Evolutionary conservation across 1,140 invertebrate species (phyloP), one percentile per base, ranked within the genome.

Genomic region (Macrotrachela quadricornifera): DNA sequence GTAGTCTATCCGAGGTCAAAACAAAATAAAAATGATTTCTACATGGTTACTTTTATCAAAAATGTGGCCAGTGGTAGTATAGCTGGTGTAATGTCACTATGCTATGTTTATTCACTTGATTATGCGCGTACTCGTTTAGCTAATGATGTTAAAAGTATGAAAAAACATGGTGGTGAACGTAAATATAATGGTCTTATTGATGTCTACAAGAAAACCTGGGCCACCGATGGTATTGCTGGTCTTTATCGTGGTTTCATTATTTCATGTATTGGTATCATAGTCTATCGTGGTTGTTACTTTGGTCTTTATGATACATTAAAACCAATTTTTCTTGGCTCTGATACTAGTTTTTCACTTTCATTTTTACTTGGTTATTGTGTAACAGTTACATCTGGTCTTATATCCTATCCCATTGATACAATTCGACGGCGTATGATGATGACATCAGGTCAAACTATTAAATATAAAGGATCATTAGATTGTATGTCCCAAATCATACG

Each of bases 91-190:
- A 81, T 85, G 47, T 91, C 87, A 15, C 75, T 92, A 38, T 80
- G 81, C 71, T 87, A 92, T 70, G 86, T 94, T 58, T 94, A 94
- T 71, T 86, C 87, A 45, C 75, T 92, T 45, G 87, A 92, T 72
- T 90, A 87, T 73, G 84, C 84, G 58, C 77, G 90, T 76, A 95
- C 90, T 57, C 78, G 88, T 54, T 59, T 76, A 40, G 73, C 74
- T 46, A 72, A 73, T 59, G 73, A 75, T 62, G 66, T 71, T 59
- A 73, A 69, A 58, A 59, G 60, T 48, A 59, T 40, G 13, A 53
- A 56, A 57, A 88, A 85, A 66, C 76, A 73, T 42, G 75, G 74
- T n/a, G 78, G 73, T 44, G 75, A 79, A 62, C 78, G 86, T 63
- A 81, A 90, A 68, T 92, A 85, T 75, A 78, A 70, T 62, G 86